These are phyloP conservation scores for honey bee (Apis mellifera) DNA, from an alignment of 1,140 invertebrate genomes.

Conservation along the genomic window DNA sequence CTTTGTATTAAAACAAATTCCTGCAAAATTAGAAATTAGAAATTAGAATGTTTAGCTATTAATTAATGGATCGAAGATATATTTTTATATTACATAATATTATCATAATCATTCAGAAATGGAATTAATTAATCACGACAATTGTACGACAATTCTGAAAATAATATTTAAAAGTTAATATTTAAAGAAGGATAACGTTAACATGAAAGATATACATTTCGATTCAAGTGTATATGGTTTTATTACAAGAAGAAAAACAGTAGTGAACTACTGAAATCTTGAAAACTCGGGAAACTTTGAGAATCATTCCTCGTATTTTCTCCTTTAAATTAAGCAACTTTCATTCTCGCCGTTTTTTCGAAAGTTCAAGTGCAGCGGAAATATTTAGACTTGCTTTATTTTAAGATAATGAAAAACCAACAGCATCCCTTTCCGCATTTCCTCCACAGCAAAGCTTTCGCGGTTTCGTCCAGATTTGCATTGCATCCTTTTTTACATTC, in stretches of 20 bases:
- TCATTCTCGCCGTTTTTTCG: neutral
- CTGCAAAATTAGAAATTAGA: too few species aligned
- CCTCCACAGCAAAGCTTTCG: neutral
- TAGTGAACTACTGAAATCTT: neutral
- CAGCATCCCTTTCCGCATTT: neutral
- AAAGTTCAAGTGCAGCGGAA: conserved; percentile 2
- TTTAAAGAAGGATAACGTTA: neutral
- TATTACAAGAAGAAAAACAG: neutral
- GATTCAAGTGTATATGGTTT: neutral
- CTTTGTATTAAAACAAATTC: conserved; percentile 10
- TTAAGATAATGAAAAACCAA: conserved; percentile 16
- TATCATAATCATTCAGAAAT: neutral
- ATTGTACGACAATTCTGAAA: neutral
- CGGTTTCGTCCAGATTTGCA: neutral
- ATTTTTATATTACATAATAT: too few species aligned
- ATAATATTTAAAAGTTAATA: neutral
- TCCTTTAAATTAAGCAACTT: neutral
- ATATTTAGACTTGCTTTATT: conserved; percentile 15
- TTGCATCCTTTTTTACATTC: neutral
- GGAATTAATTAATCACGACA: too few species aligned
- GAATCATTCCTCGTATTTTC: neutral
- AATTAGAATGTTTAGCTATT: conserved; percentile 20
- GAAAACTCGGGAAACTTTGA: neutral
- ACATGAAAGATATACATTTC: neutral
- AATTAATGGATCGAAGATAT: conserved; percentile 8